Evolutionary conservation across 2,888 invertebrate species (phyloP), one percentile per base, ranked within the genome.

Genomic region (Eumerus sabulonum): DNA sequence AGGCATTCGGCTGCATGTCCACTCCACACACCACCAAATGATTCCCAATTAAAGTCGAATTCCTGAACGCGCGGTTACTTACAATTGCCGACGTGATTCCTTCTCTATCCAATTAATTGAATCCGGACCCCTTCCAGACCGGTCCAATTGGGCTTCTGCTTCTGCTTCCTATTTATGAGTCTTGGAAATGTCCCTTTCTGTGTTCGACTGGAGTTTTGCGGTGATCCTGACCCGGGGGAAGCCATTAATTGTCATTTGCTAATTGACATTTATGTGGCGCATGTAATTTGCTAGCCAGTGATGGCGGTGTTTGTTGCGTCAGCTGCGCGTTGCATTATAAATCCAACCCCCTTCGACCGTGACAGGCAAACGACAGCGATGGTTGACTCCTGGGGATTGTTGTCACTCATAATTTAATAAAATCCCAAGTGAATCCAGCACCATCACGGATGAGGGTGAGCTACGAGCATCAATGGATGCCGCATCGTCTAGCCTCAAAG

Each of bases 181-280:
- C 27, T 27, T 27, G 27, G 27, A 27, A 27, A 27, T 27, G 27
- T 27, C 7, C 7, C n/a, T 27, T 27, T 27, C 7, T 27, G 27
- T 27, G 27, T 27, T 27, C 7, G 2, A 7, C 27, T 7, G 27
- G 60, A 9, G 12, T 19, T 40, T 38, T 66, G 71, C 27, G 45
- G 53, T 73, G 57, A 44, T 44, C 13, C 27, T 50, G 56, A 35
- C 50, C 70, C 42, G 16, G 27, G 63, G 45, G 44, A 50, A 40
- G 50, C 51, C 79, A 79, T 79, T 79, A 74, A 79, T 79, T 79
- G 74, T 74, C 79, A 79, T 79, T 79, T 74, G 74, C 79, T 79
- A 79, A 79, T 79, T 79, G 79, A 79, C 79, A 79, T 79, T 79
- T 74, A 79, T 74, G 74, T 60, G 68, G 79, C 57, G 57, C 74